Evolutionary conservation across 2,113 vertebrate genomes (phyloP), one percentile per base, ranked within the genome.

Genomic region (Corydoras maculifer): DNA sequence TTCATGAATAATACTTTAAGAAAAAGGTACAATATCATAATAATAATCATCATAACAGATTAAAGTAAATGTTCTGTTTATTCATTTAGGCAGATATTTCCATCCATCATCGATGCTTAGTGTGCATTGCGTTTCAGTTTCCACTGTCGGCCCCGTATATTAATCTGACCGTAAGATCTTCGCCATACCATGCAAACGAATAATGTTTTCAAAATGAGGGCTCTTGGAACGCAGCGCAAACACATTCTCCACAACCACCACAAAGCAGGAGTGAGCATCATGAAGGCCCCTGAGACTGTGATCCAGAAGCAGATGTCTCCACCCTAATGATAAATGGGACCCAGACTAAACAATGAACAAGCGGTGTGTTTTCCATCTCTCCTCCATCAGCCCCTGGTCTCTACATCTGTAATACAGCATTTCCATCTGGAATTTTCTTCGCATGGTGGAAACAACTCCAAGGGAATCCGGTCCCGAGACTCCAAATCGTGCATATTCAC

Each of bases 341-440:
- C 55, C 69, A 79, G 78, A 64, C 75, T 72, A 76, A 76, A 83
- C 75, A 61, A 62, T 71, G 77, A 65, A 75, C 63, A 78, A 70
- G 61, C 51, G 51, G 59, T 58, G 63, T 43, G 59, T 65, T 77
- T 77, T 77, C 72, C 43, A 75, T 81, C 68, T 82, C 51, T 65
- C 74, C 62, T 78, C 30, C 51, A 72, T 77, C 75, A 73, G 78
- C 78, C 76, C 25, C 77, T 64, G 70, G 81, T 72, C 50, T 81
- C 58, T 78, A 1, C 2, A 65, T 73, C 82, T 83, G 84, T 84
- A 88, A 84, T 77, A 80, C 70, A 59, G 61, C 75, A 78, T 74
- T 75, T 72, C 69, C 86, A 65, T 82, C 83, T 81, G 82, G 69
- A 83, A 74, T 67, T 85, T 84, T 87, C 79, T 58, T 63, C 80